Evolutionary conservation across 2,113 vertebrate species (phyloP), one percentile per base, ranked within the genome.

Genomic region (Odobenus rosmarus): DNA sequence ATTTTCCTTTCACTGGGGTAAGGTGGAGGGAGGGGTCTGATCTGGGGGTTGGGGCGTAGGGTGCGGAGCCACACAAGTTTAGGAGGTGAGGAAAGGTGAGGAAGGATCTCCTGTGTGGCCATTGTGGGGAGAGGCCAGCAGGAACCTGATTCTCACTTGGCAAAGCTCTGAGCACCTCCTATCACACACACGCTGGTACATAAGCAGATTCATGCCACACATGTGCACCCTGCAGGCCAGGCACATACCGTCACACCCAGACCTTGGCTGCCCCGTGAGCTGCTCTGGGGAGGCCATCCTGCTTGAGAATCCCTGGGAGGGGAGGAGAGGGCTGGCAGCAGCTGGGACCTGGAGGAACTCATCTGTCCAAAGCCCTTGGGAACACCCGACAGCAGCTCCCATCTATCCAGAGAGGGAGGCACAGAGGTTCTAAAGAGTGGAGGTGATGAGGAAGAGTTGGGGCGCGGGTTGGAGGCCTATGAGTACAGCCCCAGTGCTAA

Each of bases 1-100:
- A 97, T 97, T 98, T 98, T 93, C 94, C 55, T 96, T 98, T 96
- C 55, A 42, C 61, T 62, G 95, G 89, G 80, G 15, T 74, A 46
- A 53, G 86, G 84, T 96, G 69, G 95, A 62, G 90, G 84, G 77
- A 83, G 82, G 53, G 61, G 49, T 71, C 33, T 49, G 39, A 64
- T 92, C n/a, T 11, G 14, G 74, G 88, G 89, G 39, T 10, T 5
- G 0, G 0, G 31, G 21, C 19, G 18, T 39, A 33, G 83, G 82
- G 77, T 13, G 36, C 1, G 5, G 82, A 72, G 36, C 33, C 76
- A 26, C 4, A 8, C 64, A 61, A 71, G 61, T 71, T 88, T 46
- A 74, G 91, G 93, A 67, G 55, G 77, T 4, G 2, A 15, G n/a
- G 15, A 72, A 87, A 64, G 57, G 9, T 26, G 16, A 46, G 5